Conservation (phyloP, 2,113 vertebrate species). For the Pterocles burchelli region DNA sequence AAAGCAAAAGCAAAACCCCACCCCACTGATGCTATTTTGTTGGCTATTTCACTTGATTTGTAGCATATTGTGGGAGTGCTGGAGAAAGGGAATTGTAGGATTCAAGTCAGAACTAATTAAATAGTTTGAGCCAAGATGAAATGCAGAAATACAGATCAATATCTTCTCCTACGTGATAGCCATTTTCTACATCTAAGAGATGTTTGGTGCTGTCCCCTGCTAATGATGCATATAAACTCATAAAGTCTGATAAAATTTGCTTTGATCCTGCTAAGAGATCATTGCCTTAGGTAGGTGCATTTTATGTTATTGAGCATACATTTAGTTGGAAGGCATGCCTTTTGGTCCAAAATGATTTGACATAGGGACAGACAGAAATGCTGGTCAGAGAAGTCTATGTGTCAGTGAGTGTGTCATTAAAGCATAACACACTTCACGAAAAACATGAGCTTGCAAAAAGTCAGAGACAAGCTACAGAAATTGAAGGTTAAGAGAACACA, state of each 20-base stretch:
- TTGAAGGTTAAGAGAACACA: background rate
- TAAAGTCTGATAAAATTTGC: background rate
- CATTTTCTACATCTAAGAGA: background rate
- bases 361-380: background rate
- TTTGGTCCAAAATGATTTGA: background rate
- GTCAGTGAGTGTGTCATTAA: background rate
- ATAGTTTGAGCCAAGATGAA: background rate
- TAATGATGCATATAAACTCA: background rate
- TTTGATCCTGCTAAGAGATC: background rate
- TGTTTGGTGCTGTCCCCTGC: background rate
- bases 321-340: background rate
- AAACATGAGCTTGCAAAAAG: background rate
- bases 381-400: background rate
- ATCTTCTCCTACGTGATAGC: background rate
- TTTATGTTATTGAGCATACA: background rate
- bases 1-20: background rate
- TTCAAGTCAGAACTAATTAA: background rate
- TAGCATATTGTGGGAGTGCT: background rate
- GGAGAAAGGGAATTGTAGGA: background rate
- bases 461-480: background rate
- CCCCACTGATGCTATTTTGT: background rate
- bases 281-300: background rate
- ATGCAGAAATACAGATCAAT: accelerated
- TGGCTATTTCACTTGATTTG: background rate
- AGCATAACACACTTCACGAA: background rate